Percentiles rank a stretch among this genome's conserved stretches.
These are phyloP conservation scores for Amblyteles armatorius DNA, from an alignment of 2,888 invertebrate species.

Conservation along the genomic window DNA sequence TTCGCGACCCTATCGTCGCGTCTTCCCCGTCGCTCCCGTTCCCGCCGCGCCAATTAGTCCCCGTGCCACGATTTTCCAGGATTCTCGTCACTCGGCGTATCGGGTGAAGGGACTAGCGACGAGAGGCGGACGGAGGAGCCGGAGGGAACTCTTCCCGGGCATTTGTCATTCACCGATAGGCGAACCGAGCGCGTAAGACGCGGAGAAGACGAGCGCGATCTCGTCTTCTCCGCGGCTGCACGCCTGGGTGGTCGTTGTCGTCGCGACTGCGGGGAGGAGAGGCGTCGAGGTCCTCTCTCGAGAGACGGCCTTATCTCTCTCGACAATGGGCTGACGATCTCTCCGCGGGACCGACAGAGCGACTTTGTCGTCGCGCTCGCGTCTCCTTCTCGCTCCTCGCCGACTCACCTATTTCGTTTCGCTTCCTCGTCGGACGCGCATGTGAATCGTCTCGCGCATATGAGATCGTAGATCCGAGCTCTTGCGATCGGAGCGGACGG, in stretches of 20 bases:
- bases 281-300: conserved; percentile 25
- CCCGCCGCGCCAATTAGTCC: conserved; percentile 66
- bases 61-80: conserved; percentile 65
- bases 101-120: conserved; percentile 22
- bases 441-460: conserved; percentile 42
- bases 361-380: conserved; percentile 64
- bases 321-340: conserved; percentile 80
- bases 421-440: conserved; percentile 28
- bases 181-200: conserved; percentile 48
- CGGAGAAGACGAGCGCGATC: conserved; percentile 42
- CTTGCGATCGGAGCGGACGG: conserved; percentile 12
- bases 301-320: conserved; percentile 78
- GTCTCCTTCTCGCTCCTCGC: conserved; percentile 31
- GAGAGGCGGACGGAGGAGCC: conserved; percentile 34
- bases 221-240: conserved; percentile 33
- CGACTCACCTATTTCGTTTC: conserved; percentile 1
- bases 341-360: conserved; percentile 70
- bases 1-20: conserved; percentile 62
- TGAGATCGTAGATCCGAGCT: conserved; percentile 51
- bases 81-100: conserved; percentile 46
- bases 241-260: conserved; percentile 80
- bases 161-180: conserved; percentile 82
- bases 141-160: conserved; percentile 26
- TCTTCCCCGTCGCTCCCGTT: background rate
- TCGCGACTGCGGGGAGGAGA: conserved; percentile 60